These are phyloP conservation scores for Dromas ardeola DNA, from an alignment of 2,113 vertebrate species.

Conservation along the genomic window DNA sequence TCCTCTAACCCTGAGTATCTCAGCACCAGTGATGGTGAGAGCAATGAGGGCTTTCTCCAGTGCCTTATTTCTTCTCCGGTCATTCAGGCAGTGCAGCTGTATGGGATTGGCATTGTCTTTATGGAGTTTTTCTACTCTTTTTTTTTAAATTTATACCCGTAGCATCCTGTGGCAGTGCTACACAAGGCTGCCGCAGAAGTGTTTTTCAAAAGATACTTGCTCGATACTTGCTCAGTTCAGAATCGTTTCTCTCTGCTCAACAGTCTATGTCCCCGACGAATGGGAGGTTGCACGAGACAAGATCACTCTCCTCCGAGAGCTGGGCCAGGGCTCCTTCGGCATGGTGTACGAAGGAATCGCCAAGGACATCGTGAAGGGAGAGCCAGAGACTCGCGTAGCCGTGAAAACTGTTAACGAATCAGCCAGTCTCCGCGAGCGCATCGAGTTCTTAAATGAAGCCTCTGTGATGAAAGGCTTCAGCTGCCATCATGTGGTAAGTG, in stretches of 20 bases:
- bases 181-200: background rate
- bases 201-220: background rate
- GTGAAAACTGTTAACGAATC: slow-evolving; percentile 97
- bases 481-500: slow-evolving; percentile 95
- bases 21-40: slow-evolving; percentile 92
- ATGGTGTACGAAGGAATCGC: slow-evolving; percentile 98
- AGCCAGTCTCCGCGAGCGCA: slow-evolving; percentile 92
- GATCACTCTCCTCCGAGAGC: slow-evolving; percentile 87
- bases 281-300: slow-evolving; percentile 97
- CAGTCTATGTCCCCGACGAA: slow-evolving; percentile 94
- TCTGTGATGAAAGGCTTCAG: slow-evolving; percentile 98
- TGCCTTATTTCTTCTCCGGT: background rate
- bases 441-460: slow-evolving; percentile 97
- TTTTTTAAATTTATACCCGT: accelerated
- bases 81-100: background rate
- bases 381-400: slow-evolving; percentile 86
- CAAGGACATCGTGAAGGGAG: slow-evolving; percentile 92
- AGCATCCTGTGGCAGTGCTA: background rate
- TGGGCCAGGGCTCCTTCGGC: slow-evolving; percentile 96
- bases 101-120: background rate
- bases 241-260: background rate
- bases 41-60: background rate
- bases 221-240: background rate
- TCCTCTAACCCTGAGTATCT: slow-evolving; percentile 97
- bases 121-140: background rate